Percentiles rank a stretch among this genome's conserved stretches.
Evolutionary conservation across 2,113 vertebrate genomes (phyloP).

Genomic region (Machaerirhynchus nigripectus): DNA sequence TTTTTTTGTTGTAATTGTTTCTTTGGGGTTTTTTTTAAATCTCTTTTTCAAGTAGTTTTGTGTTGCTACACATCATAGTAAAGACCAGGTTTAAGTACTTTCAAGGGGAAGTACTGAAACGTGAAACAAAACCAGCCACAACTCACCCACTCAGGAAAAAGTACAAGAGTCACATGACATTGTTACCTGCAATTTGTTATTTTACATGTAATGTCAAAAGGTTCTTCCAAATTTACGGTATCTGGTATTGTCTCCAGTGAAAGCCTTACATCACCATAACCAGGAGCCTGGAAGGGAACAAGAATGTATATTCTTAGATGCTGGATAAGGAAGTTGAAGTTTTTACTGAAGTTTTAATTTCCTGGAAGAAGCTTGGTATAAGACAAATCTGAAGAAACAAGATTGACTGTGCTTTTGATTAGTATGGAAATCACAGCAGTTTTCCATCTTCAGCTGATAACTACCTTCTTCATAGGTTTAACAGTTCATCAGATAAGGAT

Average conservation of each 20-base stretch:
- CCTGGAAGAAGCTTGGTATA: neutral
- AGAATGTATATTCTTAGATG: neutral
- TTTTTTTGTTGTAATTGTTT: neutral
- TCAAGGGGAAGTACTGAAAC: neutral
- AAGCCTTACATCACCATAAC: slow-evolving; percentile 94
- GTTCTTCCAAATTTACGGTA: slow-evolving; percentile 94
- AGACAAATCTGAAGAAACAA: neutral
- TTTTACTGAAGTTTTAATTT: neutral
- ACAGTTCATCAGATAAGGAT: neutral
- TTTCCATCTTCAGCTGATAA: neutral
- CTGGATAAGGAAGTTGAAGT: neutral
- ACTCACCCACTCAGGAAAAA: neutral
- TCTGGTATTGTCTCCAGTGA: slow-evolving; percentile 95
- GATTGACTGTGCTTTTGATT: neutral
- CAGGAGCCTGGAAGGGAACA: slow-evolving; percentile 84
- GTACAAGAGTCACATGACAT: neutral
- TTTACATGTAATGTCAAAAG: slow-evolving; percentile 96
- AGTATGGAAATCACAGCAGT: neutral
- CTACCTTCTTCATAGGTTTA: neutral
- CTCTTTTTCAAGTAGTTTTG: neutral
- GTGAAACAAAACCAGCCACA: neutral
- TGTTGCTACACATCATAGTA: neutral
- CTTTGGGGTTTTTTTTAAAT: neutral
- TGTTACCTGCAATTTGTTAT: slow-evolving; percentile 99
- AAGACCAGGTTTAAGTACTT: neutral